These are phyloP conservation scores for Ceratitis capitata DNA, from an alignment of 1,140 invertebrate species.

Conservation along the genomic window DNA sequence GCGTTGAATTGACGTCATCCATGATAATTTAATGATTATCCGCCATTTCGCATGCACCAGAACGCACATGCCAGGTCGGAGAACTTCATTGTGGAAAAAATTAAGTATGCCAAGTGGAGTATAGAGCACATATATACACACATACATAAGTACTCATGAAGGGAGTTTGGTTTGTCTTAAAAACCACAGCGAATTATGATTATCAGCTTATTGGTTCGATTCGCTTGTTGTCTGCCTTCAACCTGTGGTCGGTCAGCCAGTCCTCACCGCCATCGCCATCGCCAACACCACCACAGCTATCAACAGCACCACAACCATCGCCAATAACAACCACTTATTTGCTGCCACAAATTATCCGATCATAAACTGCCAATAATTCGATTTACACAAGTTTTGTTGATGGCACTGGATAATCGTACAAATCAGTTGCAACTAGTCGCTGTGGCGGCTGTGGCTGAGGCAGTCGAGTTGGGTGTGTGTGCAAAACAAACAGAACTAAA, in stretches of 20 bases:
- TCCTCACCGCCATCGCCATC: not conserved
- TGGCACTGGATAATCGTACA: constrained; percentile 40
- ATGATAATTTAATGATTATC: no score
- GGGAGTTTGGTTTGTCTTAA: no score
- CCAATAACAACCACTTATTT: constrained; percentile 42
- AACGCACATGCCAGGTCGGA: not conserved
- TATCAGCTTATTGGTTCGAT: constrained; percentile 32
- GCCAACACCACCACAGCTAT: constrained; percentile 31
- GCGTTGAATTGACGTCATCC: no score
- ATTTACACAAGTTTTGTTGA: constrained; percentile 46
- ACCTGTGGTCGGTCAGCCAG: not conserved
- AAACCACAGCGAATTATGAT: no score
- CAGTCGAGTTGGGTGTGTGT: not conserved
- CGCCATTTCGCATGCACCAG: not conserved
- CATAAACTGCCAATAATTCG: constrained; percentile 48
- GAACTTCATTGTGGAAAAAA: not conserved
- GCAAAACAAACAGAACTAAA: constrained; percentile 44
- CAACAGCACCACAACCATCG: no score
- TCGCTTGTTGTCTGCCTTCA: constrained; percentile 5
- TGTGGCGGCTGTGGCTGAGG: not conserved
- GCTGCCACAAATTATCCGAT: constrained; percentile 35
- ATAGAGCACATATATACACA: no score
- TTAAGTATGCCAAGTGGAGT: no score
- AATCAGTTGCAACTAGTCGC: constrained; percentile 15
- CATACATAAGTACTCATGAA: no score